Evolutionary conservation across 2,888 invertebrate species (phyloP), one percentile per base, ranked within the genome.

Genomic region (Acrobasis repandana): DNA sequence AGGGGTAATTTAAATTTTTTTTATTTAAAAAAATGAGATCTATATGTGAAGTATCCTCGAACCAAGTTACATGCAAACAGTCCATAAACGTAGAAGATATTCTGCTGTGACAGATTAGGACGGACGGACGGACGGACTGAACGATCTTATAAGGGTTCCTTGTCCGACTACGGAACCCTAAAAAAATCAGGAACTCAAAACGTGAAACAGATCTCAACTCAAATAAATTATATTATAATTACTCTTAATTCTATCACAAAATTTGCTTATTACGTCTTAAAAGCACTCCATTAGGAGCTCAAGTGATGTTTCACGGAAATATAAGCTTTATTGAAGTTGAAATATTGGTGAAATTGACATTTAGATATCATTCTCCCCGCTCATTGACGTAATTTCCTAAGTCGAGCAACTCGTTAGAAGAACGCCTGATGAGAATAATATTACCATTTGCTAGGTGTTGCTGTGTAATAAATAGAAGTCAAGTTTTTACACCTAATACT

Each of bases 381-480:
- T 63, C 59, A 60, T 61, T 60, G 56, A 46, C 52, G 65, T 66
- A 66, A 71, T 75, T 75, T 74, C 67, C 69, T 67, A 64, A 50
- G 54, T 51, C 60, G 54, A 43, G 52, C 33, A 65, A 67, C 72
- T 72, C 71, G 72, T 73, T 73, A 74, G 58, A 33, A 20, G 52
- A 18, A 58, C 16, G 64, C 66, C 66, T 73, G 73, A 76, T 75
- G 75, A 62, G 77, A 74, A 73, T 72, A 73, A 76, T 73, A 77
- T 77, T 72, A 74, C 72, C 65, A 66, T 69, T 69, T 70, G 69
- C 69, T 73, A 67, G 65, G 63, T 63, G 16, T 54, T 67, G 69
- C 72, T 73, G 54, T 38, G n/a, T 36, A 2, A 38, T 38, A 38
- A 38, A 38, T 10, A 2, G 38, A 11, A 38, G 38, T 38, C 2